Base-by-base conservation (phyloP, 92 coral and sea anemone species). In the Diadumene lineata region DNA sequence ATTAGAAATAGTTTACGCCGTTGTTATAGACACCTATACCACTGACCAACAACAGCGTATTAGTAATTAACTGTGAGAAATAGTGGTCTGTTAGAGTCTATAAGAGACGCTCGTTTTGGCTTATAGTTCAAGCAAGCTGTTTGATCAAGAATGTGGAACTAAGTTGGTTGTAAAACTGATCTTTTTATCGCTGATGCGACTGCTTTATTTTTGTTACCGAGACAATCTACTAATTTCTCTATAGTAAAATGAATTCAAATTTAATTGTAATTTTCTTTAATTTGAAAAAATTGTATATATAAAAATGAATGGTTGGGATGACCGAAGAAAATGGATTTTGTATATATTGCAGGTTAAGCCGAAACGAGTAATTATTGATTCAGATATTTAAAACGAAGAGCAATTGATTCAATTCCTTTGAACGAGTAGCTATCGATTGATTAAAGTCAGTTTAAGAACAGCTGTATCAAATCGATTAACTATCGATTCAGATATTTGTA, bases 341-440 rank as follows among this genome's bases (percentile, higher is more conserved):
- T 53, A 53, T 21, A 53, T 53, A 53, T 3, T 6, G 48, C 48
- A 53, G 58, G 19, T n/a, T 38, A 13, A 23, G 58, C 58, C 19
- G 58, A 53, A 53, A 53, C 58, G 58, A 53, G 58, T 53, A 53
- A 53, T 16, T 53, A 38, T 38, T 13, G 48, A 38, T 38, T n/a
- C 48, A 38, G 6, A 13, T 38, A 38, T 38, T 6, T 38, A 13
- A 38, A 38, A 38, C 48, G 48, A 38, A 13, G 6, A 38, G 13
- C 48, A 4, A 38, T 38, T 13, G 48, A 38, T 38, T 38, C 48
- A 38, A 13, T 4, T 38, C 6, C 13, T 38, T 38, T 6, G 13
- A 38, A 38, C 7, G 48, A 38, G 13, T 4, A 38, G 13, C 7
- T 38, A 38, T 38, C 48, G 48, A 38, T 38, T 38, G n/a, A n/a